Percentiles rank a stretch among this genome's conserved stretches.
These are phyloP conservation scores for Luidia sarsii DNA, from an alignment of 53 echinoderm and acorn worm species.

Conservation along the genomic window DNA sequence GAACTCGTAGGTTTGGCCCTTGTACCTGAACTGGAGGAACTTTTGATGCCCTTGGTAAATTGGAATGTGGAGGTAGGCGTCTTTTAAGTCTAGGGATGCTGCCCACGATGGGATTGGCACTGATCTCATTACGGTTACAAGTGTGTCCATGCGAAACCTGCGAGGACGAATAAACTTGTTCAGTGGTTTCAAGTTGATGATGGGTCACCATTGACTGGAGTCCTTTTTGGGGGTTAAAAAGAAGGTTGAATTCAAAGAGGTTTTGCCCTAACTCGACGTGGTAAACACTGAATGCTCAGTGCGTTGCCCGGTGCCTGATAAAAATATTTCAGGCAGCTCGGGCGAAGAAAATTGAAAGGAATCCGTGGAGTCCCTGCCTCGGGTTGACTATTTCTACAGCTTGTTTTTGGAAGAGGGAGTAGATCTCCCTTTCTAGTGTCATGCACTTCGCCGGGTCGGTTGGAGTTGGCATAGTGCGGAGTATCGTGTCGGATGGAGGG, in stretches of 20 bases:
- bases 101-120: slow-evolving; percentile 1
- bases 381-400: not conserved
- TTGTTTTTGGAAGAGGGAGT: not conserved
- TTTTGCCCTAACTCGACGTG: too few species aligned
- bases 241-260: too few species aligned
- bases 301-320: too few species aligned
- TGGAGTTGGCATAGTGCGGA: not conserved
- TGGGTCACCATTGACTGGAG: slow-evolving; percentile 6
- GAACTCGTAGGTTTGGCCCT: too few species aligned
- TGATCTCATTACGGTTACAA: not conserved
- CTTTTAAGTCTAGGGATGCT: not conserved
- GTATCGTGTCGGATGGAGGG: not conserved
- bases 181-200: slow-evolving; percentile 14
- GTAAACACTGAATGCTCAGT: too few species aligned
- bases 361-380: not conserved
- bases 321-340: too few species aligned
- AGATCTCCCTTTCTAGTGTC: not conserved
- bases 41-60: too few species aligned
- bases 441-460: not conserved
- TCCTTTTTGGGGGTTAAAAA: slow-evolving; percentile 8
- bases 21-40: too few species aligned
- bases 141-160: not conserved
- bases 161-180: slow-evolving; percentile 1
- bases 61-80: slow-evolving; percentile 7
- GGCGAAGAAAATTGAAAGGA: slow-evolving; percentile 4